Base-by-base conservation (phyloP, 1,140 invertebrate species). In the Brachionus asplanchnoidis region DNA sequence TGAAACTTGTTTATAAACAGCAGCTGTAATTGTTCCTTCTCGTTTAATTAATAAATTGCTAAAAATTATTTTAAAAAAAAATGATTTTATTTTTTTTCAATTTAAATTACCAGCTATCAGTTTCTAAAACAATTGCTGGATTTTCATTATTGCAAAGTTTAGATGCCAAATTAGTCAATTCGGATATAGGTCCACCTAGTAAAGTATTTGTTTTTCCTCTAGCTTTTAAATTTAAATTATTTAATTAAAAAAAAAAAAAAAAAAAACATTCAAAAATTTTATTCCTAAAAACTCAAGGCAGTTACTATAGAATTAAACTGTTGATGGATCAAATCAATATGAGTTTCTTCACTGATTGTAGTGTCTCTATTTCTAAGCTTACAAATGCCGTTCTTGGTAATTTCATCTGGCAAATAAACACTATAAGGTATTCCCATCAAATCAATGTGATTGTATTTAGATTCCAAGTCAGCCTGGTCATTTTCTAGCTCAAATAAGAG, bases 1-100 rank as follows among this genome's bases (percentile, higher is more conserved):
- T 28, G 78, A 80, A 56, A 82, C 79, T 68, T 82, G 79, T 28
- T 82, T 82, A 12, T 82, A 82, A 36, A 82, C 40, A 40, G 79
- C 79, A 36, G 79, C 79, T 60, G 79, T 82, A 40, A 82, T 46
- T 46, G 32, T 44, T 11, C 65, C 79, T 60, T 82, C 79, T 12
- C 65, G 9, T 65, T 82, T 82, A 3, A 82, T 82, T 40, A 82
- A 36, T 36, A 82, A 36, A 65, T 82, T 82, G 44, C 79, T 82
- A 23, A 36, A 80, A 53, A 17, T 17, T 23, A 44, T 46, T 78
- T 23, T 11, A 26, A 26, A 53, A 50, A 50, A 28, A 50, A 28
- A 20, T n/a, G n/a, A 50, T 77, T 77, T 75, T 23, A 44, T 11
- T 40, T 75, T 75, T 9, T 28, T 12, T 14, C 40, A 77, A 42